Percentiles rank a stretch among this genome's conserved stretches.
These are phyloP conservation scores for Etheostoma spectabile DNA, from an alignment of 2,113 vertebrate genomes.

Conservation along the genomic window DNA sequence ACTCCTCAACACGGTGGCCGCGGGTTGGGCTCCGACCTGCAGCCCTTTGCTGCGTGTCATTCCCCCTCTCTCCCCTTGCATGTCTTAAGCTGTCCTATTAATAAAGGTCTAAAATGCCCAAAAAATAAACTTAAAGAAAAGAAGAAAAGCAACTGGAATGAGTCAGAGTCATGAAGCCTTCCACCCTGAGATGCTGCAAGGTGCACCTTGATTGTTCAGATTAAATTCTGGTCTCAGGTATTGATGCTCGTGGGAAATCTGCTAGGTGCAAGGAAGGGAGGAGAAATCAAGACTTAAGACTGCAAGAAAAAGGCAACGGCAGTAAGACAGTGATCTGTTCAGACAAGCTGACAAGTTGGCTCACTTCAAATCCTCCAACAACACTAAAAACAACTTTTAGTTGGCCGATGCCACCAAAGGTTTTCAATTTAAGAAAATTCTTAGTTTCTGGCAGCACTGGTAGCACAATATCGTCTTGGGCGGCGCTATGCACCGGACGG, in stretches of 20 bases:
- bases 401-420: not conserved
- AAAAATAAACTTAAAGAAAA: no score
- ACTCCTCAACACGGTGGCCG: no score
- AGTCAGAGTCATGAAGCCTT: not conserved
- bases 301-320: not conserved
- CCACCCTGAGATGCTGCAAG: not conserved
- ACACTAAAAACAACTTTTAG: not conserved
- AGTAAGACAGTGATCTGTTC: not conserved
- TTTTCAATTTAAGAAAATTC: not conserved
- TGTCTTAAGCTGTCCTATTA: no score
- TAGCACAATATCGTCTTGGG: not conserved
- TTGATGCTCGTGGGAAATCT: conserved; percentile 21
- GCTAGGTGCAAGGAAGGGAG: conserved; percentile 11
- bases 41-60: no score
- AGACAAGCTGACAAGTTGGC: conserved; percentile 1
- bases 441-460: not conserved
- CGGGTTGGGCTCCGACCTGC: no score
- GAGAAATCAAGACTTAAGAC: conserved; percentile 19
- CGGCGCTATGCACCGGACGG: no score
- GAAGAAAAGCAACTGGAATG: no score
- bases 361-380: not conserved
- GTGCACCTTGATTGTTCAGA: not conserved
- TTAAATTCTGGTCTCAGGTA: not conserved
- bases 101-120: no score
- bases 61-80: no score